Evolutionary conservation across 2,888 invertebrate genomes (phyloP).

Genomic region (Lydus trimaculatus): DNA sequence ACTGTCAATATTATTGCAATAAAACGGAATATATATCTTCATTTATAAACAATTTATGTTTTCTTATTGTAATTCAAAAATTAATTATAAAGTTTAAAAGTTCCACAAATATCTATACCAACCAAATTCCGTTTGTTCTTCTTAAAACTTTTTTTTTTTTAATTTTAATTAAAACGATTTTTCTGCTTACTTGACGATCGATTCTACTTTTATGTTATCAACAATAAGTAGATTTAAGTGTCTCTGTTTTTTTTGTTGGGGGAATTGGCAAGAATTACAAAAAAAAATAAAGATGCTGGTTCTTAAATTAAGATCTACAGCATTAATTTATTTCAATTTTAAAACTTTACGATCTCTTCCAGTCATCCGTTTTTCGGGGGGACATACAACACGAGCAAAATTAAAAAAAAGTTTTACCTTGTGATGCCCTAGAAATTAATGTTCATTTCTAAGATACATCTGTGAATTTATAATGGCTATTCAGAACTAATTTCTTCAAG

Average conservation of each 20-base stretch:
- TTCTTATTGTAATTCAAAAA: neutral
- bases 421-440: slow-evolving; percentile 41
- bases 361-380: neutral
- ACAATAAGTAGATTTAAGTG: too few species aligned
- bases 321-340: neutral
- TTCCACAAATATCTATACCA: too few species aligned
- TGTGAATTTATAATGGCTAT: slow-evolving; percentile 7
- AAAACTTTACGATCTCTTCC: neutral
- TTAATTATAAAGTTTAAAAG: neutral
- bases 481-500: slow-evolving; percentile 12
- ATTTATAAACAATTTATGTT: neutral
- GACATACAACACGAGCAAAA: neutral
- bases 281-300: neutral
- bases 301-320: neutral
- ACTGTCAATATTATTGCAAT: neutral
- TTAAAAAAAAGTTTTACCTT: neutral
- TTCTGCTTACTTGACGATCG: too few species aligned
- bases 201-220: too few species aligned
- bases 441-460: slow-evolving; percentile 39
- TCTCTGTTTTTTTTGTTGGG: neutral
- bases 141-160: too few species aligned
- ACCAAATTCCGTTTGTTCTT: too few species aligned
- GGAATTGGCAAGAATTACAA: neutral
- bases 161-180: too few species aligned
- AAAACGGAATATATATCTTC: neutral